These are phyloP conservation scores for Tympanuchus pallidicinctus DNA, from an alignment of 2,113 vertebrate species.

Conservation along the genomic window DNA sequence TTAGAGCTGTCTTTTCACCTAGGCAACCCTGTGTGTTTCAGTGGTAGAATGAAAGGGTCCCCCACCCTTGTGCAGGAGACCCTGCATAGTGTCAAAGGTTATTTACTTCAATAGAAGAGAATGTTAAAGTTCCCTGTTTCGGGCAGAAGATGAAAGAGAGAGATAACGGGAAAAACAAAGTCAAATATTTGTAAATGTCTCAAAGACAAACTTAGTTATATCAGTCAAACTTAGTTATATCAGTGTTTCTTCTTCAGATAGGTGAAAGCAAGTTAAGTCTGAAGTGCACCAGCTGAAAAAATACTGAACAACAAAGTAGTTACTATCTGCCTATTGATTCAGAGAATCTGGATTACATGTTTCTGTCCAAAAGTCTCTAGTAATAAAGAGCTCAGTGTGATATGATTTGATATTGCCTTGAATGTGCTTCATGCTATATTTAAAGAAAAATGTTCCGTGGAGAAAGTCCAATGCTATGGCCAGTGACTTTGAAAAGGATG, in stretches of 20 bases:
- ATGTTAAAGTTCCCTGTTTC: not conserved
- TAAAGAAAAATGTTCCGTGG: not conserved
- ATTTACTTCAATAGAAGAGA: not conserved
- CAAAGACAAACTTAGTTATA: conserved; percentile 58
- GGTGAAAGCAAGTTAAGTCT: conserved; percentile 66
- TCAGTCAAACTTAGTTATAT: conserved; percentile 56
- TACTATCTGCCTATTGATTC: conserved; percentile 69
- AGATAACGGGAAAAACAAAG: not conserved
- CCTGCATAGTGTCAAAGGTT: not conserved
- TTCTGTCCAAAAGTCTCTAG: conserved; percentile 48
- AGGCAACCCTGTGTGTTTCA: not conserved
- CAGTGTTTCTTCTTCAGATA: conserved; percentile 57
- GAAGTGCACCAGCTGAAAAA: conserved; percentile 35
- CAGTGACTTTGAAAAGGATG: not conserved
- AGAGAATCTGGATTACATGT: conserved; percentile 49
- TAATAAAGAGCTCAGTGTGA: conserved; percentile 73
- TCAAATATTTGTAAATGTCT: conserved; percentile 61
- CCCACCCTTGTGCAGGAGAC: not conserved
- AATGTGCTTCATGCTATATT: not conserved
- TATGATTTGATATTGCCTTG: conserved; percentile 47
- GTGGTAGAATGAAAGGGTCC: not conserved
- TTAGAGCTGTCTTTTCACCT: not conserved
- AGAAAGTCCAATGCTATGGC: not conserved
- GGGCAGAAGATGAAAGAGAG: not conserved
- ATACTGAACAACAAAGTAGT: not conserved